These are phyloP conservation scores for Crocallis elinguaria DNA, from an alignment of 2,888 invertebrate genomes.

Conservation along the genomic window DNA sequence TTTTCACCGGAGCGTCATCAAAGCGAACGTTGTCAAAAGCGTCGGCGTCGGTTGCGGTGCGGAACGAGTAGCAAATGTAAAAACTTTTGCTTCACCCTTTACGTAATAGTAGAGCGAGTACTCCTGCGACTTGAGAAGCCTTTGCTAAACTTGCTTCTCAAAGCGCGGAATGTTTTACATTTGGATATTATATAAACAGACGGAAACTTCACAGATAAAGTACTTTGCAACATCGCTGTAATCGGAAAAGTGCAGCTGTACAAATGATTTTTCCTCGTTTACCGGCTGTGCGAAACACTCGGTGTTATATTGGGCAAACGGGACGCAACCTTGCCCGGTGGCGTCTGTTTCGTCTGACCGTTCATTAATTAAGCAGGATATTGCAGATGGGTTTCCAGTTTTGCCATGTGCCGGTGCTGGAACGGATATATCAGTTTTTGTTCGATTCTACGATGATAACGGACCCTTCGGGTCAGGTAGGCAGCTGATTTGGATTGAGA, in stretches of 20 bases:
- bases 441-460: constrained; percentile 60
- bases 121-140: constrained; percentile 70
- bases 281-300: constrained; percentile 10
- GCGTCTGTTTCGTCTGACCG: constrained; percentile 51
- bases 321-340: constrained; percentile 49
- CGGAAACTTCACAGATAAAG: constrained; percentile 54
- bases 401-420: constrained; percentile 61
- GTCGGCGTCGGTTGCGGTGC: constrained; percentile 59
- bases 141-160: constrained; percentile 76
- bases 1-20: constrained; percentile 69
- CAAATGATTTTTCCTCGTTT: constrained; percentile 31
- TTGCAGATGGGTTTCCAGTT: constrained; percentile 69
- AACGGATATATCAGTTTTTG: constrained; percentile 74
- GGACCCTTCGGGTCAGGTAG: constrained; percentile 73
- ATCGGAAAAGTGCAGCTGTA: constrained; percentile 19
- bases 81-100: constrained; percentile 81
- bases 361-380: constrained; percentile 65
- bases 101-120: constrained; percentile 65
- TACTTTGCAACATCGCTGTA: constrained; percentile 23
- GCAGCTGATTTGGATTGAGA: constrained; percentile 56
- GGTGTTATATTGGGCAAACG: constrained; percentile 49
- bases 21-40: constrained; percentile 81
- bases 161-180: constrained; percentile 78
- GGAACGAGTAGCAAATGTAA: constrained; percentile 77
- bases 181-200: constrained; percentile 71